Conservation (phyloP, 2,888 invertebrate species). For the Deilephila elpenor region DNA sequence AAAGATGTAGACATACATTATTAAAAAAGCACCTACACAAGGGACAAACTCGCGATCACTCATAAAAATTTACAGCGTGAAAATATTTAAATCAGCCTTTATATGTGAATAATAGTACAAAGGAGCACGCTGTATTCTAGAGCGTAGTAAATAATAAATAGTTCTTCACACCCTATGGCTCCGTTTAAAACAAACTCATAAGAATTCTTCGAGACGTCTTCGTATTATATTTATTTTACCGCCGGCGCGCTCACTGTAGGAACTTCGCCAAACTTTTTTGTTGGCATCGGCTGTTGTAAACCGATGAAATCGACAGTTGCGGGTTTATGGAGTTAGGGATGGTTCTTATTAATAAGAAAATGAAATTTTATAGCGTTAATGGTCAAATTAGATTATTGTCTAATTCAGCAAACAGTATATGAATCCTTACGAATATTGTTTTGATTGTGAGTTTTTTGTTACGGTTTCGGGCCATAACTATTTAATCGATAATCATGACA, state of each 20-base stretch:
- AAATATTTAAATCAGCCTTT: neutral
- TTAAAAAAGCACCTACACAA: neutral
- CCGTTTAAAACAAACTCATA: neutral
- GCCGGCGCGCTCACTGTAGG: neutral
- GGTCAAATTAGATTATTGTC: too few relatives aligned
- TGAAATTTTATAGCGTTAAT: too few relatives aligned
- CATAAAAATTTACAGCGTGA: neutral
- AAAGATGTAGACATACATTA: neutral
- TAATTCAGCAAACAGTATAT: too few relatives aligned
- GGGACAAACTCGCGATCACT: neutral
- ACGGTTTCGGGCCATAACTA: too few relatives aligned
- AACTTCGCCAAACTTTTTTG: constrained; percentile 5
- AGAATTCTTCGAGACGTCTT: constrained; percentile 1
- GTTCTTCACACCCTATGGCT: neutral
- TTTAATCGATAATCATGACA: too few relatives aligned
- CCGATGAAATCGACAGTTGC: constrained; percentile 7
- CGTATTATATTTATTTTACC: constrained; percentile 1
- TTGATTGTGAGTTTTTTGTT: too few relatives aligned
- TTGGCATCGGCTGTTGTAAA: neutral
- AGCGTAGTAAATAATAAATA: constrained; percentile 5
- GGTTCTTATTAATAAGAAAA: neutral
- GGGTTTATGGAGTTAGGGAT: neutral
- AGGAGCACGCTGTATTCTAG: neutral
- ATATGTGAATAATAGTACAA: neutral
- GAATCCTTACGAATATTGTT: too few relatives aligned